Conservation (phyloP, 2,113 vertebrate genomes). For the Mungos mungo region DNA sequence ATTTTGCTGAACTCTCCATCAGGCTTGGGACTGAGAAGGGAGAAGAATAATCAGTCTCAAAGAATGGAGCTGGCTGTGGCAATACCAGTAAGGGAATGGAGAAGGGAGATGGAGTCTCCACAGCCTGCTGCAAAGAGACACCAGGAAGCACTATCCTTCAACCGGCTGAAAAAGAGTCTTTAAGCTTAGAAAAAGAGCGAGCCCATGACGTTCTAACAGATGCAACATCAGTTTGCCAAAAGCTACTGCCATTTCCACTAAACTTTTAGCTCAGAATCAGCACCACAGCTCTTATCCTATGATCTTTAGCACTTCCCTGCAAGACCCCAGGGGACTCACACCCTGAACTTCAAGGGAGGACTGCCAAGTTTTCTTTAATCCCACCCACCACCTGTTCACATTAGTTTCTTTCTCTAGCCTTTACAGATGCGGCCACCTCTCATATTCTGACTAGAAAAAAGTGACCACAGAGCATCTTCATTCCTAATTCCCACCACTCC, state of each 20-base stretch:
- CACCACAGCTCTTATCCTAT: not conserved
- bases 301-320: not conserved
- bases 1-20: not conserved
- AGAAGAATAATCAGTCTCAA: not conserved
- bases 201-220: not conserved
- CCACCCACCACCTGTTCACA: constrained; percentile 2
- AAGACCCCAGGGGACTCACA: not conserved
- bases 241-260: not conserved
- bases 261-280: not conserved
- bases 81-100: not conserved
- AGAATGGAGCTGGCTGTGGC: not conserved
- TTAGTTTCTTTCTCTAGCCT: not conserved
- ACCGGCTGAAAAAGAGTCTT: not conserved
- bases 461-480: not conserved
- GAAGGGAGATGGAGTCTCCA: not conserved
- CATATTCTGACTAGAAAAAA: not conserved
- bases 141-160: not conserved
- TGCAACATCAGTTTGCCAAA: constrained; percentile 5
- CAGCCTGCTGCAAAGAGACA: not conserved
- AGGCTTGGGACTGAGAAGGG: not conserved
- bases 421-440: not conserved
- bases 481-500: not conserved
- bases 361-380: not conserved
- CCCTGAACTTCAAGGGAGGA: not conserved
- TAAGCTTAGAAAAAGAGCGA: not conserved